Evolutionary conservation across 2,888 invertebrate genomes (phyloP).

Genomic region (Andrena haemorrhoa): DNA sequence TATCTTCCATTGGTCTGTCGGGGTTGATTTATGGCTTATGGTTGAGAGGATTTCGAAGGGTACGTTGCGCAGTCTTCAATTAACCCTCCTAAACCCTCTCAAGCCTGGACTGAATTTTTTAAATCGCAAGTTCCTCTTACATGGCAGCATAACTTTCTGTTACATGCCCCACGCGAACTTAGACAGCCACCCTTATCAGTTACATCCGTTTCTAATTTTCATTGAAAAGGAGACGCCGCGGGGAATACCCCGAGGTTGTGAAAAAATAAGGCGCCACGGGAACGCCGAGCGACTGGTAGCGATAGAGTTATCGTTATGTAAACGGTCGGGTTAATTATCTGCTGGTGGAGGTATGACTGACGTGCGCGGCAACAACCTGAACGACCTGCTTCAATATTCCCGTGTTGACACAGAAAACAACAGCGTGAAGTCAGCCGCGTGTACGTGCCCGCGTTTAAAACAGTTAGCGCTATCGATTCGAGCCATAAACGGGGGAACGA

Average conservation of each 20-base stretch:
- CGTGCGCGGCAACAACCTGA: slow-evolving; percentile 21
- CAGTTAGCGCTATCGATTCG: slow-evolving; percentile 66
- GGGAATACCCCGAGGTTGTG: not conserved
- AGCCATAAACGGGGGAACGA: slow-evolving; percentile 49
- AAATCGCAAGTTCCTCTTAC: too few relatives aligned
- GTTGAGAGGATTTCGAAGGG: not conserved
- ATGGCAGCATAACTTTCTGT: too few relatives aligned
- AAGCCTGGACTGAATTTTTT: too few relatives aligned
- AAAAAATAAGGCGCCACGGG: slow-evolving; percentile 7
- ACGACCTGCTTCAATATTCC: slow-evolving; percentile 40
- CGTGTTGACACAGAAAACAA: slow-evolving; percentile 62
- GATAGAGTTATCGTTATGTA: slow-evolving; percentile 27
- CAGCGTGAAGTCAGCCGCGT: slow-evolving; percentile 41
- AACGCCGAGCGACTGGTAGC: not conserved
- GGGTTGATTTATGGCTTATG: not conserved
- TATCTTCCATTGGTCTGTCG: not conserved
- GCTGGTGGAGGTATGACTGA: slow-evolving; percentile 17
- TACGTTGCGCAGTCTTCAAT: too few relatives aligned
- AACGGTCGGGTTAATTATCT: slow-evolving; percentile 53
- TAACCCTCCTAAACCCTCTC: too few relatives aligned
- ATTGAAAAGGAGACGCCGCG: not conserved
- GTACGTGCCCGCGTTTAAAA: slow-evolving; percentile 55
- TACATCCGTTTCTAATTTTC: not conserved
- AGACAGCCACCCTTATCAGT: too few relatives aligned
- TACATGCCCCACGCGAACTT: too few relatives aligned